Conservation (phyloP, 2,888 invertebrate genomes). For the Fissipunctia ypsillon region DNA sequence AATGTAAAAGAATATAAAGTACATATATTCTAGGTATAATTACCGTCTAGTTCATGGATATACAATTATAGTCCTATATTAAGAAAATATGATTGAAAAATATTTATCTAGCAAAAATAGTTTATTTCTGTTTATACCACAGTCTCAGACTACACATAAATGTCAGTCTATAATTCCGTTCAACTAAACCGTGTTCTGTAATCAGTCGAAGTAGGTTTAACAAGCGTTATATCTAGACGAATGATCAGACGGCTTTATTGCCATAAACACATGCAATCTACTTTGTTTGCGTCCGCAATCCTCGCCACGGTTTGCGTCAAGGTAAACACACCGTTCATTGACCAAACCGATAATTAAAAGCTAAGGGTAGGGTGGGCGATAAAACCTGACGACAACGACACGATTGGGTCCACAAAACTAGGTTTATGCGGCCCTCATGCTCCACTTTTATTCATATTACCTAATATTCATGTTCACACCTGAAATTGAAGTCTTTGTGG, state of each 20-base stretch:
- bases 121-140: background rate
- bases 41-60: background rate
- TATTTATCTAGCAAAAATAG: too few relatives aligned
- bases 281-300: constrained; percentile 53
- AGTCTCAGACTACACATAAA: background rate
- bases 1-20: background rate
- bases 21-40: background rate
- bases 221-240: constrained; percentile 26
- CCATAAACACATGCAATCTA: constrained; percentile 49
- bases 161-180: background rate
- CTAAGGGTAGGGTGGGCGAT: constrained; percentile 62
- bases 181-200: constrained; percentile 5
- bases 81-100: background rate
- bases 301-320: constrained; percentile 30
- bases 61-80: too few relatives aligned
- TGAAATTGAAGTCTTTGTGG: constrained; percentile 54
- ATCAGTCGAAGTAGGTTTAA: constrained; percentile 14
- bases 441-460: constrained; percentile 61
- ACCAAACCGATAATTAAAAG: constrained; percentile 71
- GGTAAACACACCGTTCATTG: constrained; percentile 63
- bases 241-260: constrained; percentile 39
- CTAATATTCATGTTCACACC: constrained; percentile 52
- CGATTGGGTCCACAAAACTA: constrained; percentile 66
- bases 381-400: constrained; percentile 62
- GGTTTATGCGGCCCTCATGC: constrained; percentile 65